A percentile compares a stretch with the other conserved stretches of the same genome.
These are phyloP conservation scores for Aethina tumida DNA, from an alignment of 1,140 invertebrate species.

Conservation along the genomic window DNA sequence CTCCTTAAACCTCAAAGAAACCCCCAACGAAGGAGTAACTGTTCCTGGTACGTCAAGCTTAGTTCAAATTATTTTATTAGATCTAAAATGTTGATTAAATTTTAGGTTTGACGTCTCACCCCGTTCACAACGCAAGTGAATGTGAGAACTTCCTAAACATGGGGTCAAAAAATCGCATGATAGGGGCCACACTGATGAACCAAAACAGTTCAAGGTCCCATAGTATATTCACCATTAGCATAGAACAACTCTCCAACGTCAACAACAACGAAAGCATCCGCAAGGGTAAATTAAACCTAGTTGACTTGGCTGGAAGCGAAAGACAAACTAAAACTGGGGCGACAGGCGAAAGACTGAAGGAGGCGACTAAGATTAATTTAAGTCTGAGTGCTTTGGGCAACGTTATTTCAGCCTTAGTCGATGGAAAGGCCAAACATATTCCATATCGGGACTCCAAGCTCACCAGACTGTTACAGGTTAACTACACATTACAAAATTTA, in stretches of 20 bases:
- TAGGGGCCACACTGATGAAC: conserved; percentile 90
- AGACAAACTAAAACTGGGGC: conserved; percentile 79
- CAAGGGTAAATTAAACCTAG: conserved; percentile 70
- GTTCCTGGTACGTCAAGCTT: conserved; percentile 48
- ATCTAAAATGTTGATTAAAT: conserved; percentile 3
- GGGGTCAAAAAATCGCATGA: conserved; percentile 70
- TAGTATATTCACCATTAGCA: conserved; percentile 83
- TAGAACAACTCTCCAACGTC: conserved; percentile 62
- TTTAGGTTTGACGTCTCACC: conserved; percentile 34
- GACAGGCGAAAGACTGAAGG: conserved; percentile 77
- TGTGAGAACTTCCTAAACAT: conserved; percentile 66
- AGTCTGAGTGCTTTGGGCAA: conserved; percentile 88
- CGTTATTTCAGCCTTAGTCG: conserved; percentile 88
- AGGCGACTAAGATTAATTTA: conserved; percentile 94
- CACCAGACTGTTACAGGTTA: conserved; percentile 73
- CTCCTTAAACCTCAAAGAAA: conserved; percentile 65
- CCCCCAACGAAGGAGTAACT: conserved; percentile 71
- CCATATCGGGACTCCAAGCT: conserved; percentile 93
- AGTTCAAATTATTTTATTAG: conserved; percentile 1
- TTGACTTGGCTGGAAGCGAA: conserved; percentile 84
- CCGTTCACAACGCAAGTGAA: conserved; percentile 49
- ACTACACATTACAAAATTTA: neutral
- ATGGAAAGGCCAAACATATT: conserved; percentile 81
- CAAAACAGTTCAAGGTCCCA: conserved; percentile 80
- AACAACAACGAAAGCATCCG: conserved; percentile 44